A percentile compares a stretch with the other conserved stretches of the same genome.
phyloP scores from a whole-genome alignment of 2,113 vertebrate species.

The Ranitomeya variabilis region DNA sequence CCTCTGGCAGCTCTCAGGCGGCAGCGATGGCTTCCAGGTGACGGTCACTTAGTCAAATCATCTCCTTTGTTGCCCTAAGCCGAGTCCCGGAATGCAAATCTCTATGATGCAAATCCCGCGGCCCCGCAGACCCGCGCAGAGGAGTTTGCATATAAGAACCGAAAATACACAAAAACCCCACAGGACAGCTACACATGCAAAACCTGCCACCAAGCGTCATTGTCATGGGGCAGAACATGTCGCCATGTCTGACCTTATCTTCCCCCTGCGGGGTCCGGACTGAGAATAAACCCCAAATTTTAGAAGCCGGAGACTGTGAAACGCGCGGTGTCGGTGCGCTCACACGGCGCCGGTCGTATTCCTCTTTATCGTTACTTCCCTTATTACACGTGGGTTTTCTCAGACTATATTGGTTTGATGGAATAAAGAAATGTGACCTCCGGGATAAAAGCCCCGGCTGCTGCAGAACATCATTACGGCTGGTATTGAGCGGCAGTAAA shows the following conservation, averaged over 20 bases:
- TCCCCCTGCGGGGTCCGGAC: not conserved
- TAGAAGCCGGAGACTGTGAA: not conserved
- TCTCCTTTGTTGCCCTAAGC: not conserved
- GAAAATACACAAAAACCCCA: not conserved
- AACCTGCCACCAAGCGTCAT: not conserved
- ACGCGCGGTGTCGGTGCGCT: not conserved
- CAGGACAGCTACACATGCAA: slow-evolving; percentile 14
- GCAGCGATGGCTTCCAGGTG: not conserved
- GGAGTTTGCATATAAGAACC: slow-evolving; percentile 17
- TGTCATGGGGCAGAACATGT: not conserved
- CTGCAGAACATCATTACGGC: not conserved
- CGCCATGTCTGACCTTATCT: too few relatives aligned
- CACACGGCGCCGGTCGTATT: not conserved
- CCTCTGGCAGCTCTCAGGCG: not conserved
- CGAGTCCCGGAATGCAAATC: slow-evolving; percentile 28
- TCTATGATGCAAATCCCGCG: slow-evolving; percentile 31
- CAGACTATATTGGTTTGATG: not conserved
- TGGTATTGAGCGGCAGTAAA: not conserved
- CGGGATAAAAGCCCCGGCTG: not conserved
- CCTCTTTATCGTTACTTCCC: not conserved
- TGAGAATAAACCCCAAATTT: not conserved
- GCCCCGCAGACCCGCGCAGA: not conserved
- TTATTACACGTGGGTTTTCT: not conserved
- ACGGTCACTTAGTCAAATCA: slow-evolving; percentile 37
- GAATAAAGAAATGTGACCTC: not conserved